Conservation (phyloP, 1,140 invertebrate genomes). For the Berghia stephanieae region DNA sequence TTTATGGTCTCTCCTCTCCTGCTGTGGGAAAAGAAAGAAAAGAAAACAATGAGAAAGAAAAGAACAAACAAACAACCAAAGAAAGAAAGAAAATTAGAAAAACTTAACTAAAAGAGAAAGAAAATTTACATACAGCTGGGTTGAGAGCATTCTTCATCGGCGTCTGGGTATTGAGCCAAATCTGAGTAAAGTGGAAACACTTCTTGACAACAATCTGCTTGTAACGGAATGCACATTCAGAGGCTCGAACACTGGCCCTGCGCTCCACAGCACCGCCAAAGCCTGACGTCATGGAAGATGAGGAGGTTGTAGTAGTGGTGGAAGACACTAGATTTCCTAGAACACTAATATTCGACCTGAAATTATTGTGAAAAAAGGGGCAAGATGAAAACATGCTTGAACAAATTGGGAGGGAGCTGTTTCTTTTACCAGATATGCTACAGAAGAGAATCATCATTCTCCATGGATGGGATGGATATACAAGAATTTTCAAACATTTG, state of each 20-base stretch:
- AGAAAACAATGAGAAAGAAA: not conserved
- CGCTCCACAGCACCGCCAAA: constrained; percentile 51
- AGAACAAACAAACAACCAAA: not conserved
- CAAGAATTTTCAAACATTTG: no score
- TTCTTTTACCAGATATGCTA: not conserved
- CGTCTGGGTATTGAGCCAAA: constrained; percentile 63
- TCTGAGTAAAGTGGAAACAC: constrained; percentile 62
- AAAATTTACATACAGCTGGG: no score
- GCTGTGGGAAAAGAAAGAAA: no score
- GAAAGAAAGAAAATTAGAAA: not conserved
- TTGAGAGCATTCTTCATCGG: constrained; percentile 62
- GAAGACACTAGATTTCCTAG: no score
- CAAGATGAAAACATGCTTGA: no score
- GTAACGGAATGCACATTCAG: constrained; percentile 63
- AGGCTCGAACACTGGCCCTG: constrained; percentile 58
- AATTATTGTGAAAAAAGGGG: no score
- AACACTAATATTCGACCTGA: no score
- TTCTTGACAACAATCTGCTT: constrained; percentile 66
- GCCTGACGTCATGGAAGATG: constrained; percentile 14
- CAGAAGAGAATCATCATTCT: no score
- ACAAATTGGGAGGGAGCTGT: no score
- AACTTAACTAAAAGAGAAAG: constrained; percentile 59
- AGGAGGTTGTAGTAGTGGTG: not conserved
- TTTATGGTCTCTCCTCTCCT: no score
- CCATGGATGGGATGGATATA: no score